phyloP scores from a whole-genome alignment of 37 sponge, comb jelly and placozoan species.

The Halichondria panicea region DNA sequence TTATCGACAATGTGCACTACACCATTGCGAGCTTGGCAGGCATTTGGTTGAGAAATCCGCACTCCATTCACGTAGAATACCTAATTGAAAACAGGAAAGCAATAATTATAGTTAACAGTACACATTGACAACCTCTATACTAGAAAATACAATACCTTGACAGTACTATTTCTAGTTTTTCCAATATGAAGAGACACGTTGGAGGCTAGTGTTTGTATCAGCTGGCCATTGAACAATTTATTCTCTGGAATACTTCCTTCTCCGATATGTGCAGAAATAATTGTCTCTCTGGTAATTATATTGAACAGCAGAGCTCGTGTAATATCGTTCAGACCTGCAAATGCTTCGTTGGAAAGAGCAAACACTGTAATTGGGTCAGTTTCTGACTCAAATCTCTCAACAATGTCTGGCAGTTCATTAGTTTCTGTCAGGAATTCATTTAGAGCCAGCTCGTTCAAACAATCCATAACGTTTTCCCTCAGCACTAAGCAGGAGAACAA shows the following conservation, averaged over 20 bases:
- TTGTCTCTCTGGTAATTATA: background rate
- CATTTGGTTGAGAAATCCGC: background rate
- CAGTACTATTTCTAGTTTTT: too few species aligned
- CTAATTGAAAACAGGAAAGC: too few species aligned
- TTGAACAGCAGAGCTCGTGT: background rate
- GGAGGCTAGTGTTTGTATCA: too few species aligned
- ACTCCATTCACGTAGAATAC: conserved; percentile 32
- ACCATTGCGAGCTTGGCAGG: conserved; percentile 47
- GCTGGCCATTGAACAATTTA: too few species aligned
- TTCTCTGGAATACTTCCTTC: background rate
- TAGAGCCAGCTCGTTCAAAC: conserved; percentile 10
- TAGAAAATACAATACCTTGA: too few species aligned
- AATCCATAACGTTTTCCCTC: conserved; percentile 11
- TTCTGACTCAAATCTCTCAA: background rate
- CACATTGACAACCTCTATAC: too few species aligned
- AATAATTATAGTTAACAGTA: too few species aligned
- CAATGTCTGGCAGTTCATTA: background rate
- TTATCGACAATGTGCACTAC: conserved; percentile 37
- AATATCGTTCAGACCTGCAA: background rate
- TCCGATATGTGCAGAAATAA: background rate
- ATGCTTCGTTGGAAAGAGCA: conserved; percentile 33
- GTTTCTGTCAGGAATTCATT: background rate
- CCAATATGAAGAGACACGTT: too few species aligned
- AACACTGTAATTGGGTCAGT: conserved; percentile 26
- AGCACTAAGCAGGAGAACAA: conserved; percentile 3